phyloP scores from a whole-genome alignment of 2,113 vertebrate species.

The Vombatus ursinus region DNA sequence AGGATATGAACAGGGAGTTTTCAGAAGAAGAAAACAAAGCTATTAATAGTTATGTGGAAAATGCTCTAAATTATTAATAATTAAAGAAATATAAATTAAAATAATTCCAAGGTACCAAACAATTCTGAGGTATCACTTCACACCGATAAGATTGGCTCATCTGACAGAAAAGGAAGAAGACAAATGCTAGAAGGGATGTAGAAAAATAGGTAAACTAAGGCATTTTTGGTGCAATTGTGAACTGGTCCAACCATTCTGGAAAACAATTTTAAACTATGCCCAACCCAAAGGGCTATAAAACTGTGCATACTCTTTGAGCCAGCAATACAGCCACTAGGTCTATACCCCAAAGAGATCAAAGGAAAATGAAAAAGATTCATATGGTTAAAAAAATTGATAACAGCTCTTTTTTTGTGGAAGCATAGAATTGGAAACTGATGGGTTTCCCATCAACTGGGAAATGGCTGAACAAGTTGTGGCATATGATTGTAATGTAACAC shows the following conservation, averaged over 20 bases:
- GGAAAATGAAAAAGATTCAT: background rate
- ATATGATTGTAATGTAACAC: background rate
- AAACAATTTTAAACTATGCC: background rate
- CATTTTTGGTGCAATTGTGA: too few relatives aligned
- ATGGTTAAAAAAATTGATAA: background rate
- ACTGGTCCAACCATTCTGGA: too few relatives aligned
- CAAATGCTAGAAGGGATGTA: background rate
- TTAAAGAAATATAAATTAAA: background rate
- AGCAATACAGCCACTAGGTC: background rate
- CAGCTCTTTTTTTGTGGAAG: background rate
- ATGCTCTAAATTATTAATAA: background rate
- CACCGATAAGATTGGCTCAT: too few relatives aligned
- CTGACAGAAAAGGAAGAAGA: background rate
- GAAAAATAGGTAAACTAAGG: background rate
- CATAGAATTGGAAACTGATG: background rate
- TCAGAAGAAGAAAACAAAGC: background rate
- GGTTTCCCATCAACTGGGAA: background rate
- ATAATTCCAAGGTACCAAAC: background rate
- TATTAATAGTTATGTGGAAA: background rate
- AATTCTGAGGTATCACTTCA: too few relatives aligned
- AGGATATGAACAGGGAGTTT: background rate
- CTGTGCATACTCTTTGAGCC: background rate
- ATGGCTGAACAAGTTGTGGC: background rate
- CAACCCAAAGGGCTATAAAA: background rate
- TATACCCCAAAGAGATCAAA: background rate